Conservation (phyloP, 2,113 vertebrate species). For the Sinocyclocheilus grahami region DNA sequence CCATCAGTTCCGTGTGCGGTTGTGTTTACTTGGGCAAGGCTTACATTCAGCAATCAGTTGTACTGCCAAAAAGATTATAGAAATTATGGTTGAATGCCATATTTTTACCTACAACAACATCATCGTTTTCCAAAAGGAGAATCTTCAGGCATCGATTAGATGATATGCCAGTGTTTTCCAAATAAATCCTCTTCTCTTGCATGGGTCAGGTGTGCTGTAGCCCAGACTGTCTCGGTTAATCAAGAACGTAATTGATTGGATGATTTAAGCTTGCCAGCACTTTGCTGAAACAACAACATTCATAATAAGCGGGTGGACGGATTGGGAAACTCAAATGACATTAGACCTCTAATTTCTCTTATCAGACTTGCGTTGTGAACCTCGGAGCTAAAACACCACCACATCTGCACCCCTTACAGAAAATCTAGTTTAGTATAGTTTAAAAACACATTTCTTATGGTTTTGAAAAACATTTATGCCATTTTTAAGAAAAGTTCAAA, state of each 20-base stretch:
- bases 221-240: not conserved
- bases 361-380: not conserved
- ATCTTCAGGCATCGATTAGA: not conserved
- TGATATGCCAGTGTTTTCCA: slow-evolving; percentile 19
- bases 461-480: not conserved
- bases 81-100: not conserved
- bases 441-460: not conserved
- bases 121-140: not conserved
- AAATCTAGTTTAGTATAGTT: not conserved
- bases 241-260: not conserved
- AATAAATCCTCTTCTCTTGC: not conserved
- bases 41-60: not conserved
- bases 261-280: not conserved
- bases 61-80: slow-evolving; percentile 3
- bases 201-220: not conserved
- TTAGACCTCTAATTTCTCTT: slow-evolving; percentile 7
- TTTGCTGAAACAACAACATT: slow-evolving; percentile 11
- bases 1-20: slow-evolving; percentile 4
- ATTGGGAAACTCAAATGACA: slow-evolving; percentile 11
- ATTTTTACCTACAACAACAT: slow-evolving; percentile 28
- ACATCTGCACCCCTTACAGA: not conserved
- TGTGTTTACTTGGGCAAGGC: slow-evolving; percentile 15
- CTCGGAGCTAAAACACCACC: not conserved
- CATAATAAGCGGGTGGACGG: not conserved
- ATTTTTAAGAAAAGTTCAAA: not conserved